phyloP scores from a whole-genome alignment of 2,113 vertebrate genomes.

The Cyphomyrus plagiostoma region DNA sequence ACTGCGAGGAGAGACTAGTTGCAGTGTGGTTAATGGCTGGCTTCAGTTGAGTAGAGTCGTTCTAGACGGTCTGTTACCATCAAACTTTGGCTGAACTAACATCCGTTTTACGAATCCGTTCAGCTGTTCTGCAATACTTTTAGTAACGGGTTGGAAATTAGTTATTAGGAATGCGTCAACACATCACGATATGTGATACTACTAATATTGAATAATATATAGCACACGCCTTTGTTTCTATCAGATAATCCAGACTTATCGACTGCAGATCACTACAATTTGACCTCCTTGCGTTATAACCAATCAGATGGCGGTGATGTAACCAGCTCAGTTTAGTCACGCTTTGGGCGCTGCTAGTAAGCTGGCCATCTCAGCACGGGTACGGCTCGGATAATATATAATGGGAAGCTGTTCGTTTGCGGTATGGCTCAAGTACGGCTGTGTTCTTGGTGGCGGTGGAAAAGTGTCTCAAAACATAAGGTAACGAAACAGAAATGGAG shows the following conservation, averaged over 20 bases:
- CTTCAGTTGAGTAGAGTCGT: not conserved
- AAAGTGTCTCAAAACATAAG: not conserved
- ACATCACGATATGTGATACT: too few species aligned
- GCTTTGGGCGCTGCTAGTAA: not conserved
- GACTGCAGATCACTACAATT: too few species aligned
- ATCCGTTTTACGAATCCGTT: not conserved
- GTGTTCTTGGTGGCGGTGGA: not conserved
- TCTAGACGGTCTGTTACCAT: not conserved
- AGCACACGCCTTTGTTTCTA: not conserved
- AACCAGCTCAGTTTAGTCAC: not conserved
- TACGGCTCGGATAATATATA: not conserved
- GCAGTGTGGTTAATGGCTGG: not conserved
- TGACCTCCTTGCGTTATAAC: not conserved
- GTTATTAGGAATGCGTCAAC: not conserved
- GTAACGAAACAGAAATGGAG: not conserved
- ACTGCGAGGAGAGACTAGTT: not conserved
- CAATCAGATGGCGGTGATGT: not conserved
- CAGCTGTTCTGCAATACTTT: not conserved
- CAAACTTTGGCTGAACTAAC: not conserved
- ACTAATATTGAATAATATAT: not conserved
- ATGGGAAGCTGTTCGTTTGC: not conserved
- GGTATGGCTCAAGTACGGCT: not conserved
- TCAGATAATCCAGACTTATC: not conserved
- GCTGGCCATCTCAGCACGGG: not conserved
- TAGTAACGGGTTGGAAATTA: not conserved